Evolutionary conservation across 2,113 vertebrate genomes (phyloP), one percentile per base, ranked within the genome.

Genomic region (Oophaga pumilio): DNA sequence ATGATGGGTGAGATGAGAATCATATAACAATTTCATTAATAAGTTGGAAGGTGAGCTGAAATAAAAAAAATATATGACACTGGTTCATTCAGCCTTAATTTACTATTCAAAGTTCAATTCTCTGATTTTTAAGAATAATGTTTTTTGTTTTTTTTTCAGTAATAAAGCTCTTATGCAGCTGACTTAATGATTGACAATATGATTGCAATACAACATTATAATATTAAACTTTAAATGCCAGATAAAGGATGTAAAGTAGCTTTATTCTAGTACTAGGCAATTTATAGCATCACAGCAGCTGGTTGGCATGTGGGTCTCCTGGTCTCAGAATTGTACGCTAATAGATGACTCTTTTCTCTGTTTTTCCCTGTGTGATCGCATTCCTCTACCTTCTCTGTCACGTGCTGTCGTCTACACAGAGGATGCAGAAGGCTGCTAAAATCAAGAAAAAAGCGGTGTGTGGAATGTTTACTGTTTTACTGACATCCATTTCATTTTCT

Each of bases 401-500:
- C 52, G 11, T 15, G 50, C 95, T 91, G 88, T 91, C 91, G 93
- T 92, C 94, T 95, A 92, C 92, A 93, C 97, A 99, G 98, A 98
- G 97, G 97, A 97, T 99, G 95, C 98, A 99, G 93, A 99, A 99
- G 95, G 97, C 97, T 94, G 97, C 98, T 95, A 99, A 99, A 96
- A 98, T 98, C 97, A 99, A 99, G 98, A 99, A 98, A 94, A 99
- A 99, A 97, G 97, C 95, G 98, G 98, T 99, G 97, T 97, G 97
- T 99, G 96, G 95, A 93, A 94, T 92, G 90, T 86, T 93, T 92
- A 92, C 91, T 92, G 90, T 77, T 68, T 20, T 78, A 79, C 79
- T 80, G 60, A 66, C 76, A 78, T 78, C 50, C 76, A 86, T 86
- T 69, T 52, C 74, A 85, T 76, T 76, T 71, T 60, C 69, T 85